Percentiles rank a stretch among this genome's conserved stretches.
phyloP scores from a whole-genome alignment of 2,113 vertebrate genomes.

The Charadrius vociferus region DNA sequence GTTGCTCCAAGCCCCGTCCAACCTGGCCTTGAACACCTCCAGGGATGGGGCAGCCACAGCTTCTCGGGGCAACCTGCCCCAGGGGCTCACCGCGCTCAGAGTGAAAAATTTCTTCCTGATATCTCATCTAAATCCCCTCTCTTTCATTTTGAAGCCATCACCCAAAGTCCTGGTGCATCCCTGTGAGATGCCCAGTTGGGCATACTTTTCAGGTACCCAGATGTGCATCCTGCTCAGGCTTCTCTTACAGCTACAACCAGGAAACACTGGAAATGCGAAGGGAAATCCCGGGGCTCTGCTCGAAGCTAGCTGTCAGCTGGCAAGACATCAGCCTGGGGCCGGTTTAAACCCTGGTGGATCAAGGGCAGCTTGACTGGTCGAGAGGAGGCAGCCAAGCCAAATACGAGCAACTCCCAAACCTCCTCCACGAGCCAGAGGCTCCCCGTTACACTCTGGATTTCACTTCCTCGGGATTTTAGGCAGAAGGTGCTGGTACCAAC shows the following conservation, averaged over 20 bases:
- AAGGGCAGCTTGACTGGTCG: neutral
- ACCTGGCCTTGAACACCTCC: neutral
- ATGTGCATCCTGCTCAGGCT: neutral
- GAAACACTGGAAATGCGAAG: neutral
- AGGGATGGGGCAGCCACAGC: neutral
- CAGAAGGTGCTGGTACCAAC: neutral
- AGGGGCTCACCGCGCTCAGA: neutral
- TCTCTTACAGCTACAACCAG: neutral
- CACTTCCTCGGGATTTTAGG: neutral
- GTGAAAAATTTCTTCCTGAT: fast-evolving
- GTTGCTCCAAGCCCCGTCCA: neutral
- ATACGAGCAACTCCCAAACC: neutral
- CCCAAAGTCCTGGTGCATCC: neutral
- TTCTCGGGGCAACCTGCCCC: neutral
- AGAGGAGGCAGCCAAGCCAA: neutral
- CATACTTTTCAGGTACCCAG: neutral
- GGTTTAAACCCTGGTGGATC: neutral
- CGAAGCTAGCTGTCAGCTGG: neutral
- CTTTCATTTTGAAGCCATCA: neutral
- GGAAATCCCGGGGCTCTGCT: neutral
- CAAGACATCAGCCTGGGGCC: neutral
- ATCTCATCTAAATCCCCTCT: neutral
- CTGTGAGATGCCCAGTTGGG: neutral
- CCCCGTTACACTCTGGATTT: neutral
- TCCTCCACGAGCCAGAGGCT: neutral